Base-by-base conservation (phyloP, 2,888 invertebrate genomes). In the Amblyjoppa fuscipennis region DNA sequence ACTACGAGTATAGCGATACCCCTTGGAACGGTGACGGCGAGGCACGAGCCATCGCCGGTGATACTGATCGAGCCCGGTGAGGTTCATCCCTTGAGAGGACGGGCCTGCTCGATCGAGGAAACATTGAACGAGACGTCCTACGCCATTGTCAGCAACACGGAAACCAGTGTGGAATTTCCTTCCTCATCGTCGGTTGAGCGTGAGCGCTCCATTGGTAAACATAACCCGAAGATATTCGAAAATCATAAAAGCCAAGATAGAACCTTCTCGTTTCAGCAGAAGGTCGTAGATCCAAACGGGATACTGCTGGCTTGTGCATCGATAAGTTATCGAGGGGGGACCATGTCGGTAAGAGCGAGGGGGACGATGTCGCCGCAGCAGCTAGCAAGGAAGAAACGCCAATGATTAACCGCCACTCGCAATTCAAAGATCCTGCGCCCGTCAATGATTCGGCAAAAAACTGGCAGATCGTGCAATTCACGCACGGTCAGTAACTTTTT, bases 1-100 rank as follows among this genome's bases (percentile, higher is more conserved):
- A 93, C 92, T 0, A 93, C 92, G 3, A 93, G 93, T 34, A 93
- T 93, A 9, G 93, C 93, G 5, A 90, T 93, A 59, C 93, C 93
- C 0, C 89, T 93, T 25, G 93, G 93, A 11, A 93, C 93, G 2
- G 93, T 93, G 0, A 91, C 92, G 0, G 91, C 93, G 20, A 92
- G 92, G n/a, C 93, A 93, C 78, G 91, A 93, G 66, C 90, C 92
- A 0, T 92, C 93, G 1, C 91, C 93, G 6, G 90, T 91, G 3
- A 92, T 90, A 49, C 84, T 93, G 0, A 87, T 93, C 49, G 91
- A 92, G 9, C 86, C 90, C 3, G 90, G 91, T 16, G 92, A 92
- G 28, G 61, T 76, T 20, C 73, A 80, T 82, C 87, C 87, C 5
- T 49, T 76, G 16, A 71, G 80, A 70, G 78, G 73, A 3, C 83